Evolutionary conservation across 2,113 vertebrate genomes (phyloP).

Genomic region (Pangasianodon gigas): DNA sequence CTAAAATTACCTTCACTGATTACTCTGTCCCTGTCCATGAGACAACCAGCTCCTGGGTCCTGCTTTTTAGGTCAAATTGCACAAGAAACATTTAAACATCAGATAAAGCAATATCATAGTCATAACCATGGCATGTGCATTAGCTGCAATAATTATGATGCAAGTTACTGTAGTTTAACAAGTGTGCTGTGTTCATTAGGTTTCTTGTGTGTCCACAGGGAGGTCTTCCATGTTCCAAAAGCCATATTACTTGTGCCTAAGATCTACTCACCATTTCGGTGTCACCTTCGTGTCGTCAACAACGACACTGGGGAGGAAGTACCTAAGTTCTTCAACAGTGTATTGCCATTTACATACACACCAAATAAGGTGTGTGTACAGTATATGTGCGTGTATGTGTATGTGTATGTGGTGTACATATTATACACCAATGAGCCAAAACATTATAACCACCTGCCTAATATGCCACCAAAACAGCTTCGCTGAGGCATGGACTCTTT

Average conservation of each 20-base stretch:
- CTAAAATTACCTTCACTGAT: slow-evolving; percentile 78
- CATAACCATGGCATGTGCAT: not conserved
- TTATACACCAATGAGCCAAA: not conserved
- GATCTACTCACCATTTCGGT: slow-evolving; percentile 75
- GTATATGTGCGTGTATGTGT: slow-evolving; percentile 7
- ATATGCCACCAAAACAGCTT: not conserved
- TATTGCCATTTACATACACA: slow-evolving; percentile 73
- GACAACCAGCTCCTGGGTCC: slow-evolving; percentile 78
- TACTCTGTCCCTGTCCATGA: slow-evolving; percentile 75
- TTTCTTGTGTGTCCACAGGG: slow-evolving; percentile 66
- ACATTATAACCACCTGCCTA: not conserved
- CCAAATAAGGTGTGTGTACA: slow-evolving; percentile 81
- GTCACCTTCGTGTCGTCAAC: slow-evolving; percentile 82
- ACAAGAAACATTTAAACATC: not conserved
- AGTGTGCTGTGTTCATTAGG: not conserved
- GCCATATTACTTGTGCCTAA: slow-evolving; percentile 82
- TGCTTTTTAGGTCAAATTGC: slow-evolving; percentile 83
- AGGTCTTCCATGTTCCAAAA: slow-evolving; percentile 82
- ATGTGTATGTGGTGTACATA: not conserved
- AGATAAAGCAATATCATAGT: not conserved
- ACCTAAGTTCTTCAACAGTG: slow-evolving; percentile 76
- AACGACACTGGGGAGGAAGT: slow-evolving; percentile 88
- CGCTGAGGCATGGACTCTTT: not conserved
- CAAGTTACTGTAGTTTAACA: not conserved
- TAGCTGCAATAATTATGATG: not conserved